Evolutionary conservation across 2,888 invertebrate genomes (phyloP), one percentile per base, ranked within the genome.

Genomic region (Orthosia cruda): DNA sequence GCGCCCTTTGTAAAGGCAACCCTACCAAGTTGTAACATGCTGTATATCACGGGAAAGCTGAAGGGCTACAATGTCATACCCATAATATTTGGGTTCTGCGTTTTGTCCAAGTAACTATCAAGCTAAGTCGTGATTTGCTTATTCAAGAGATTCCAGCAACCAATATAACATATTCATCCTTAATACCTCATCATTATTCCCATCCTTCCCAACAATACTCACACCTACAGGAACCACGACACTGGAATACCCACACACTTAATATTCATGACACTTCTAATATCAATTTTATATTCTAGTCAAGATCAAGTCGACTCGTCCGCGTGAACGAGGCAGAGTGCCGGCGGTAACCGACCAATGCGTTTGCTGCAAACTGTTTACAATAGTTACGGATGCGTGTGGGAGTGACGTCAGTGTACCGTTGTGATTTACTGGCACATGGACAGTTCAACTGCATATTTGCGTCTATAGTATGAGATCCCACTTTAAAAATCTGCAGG

Each of bases 361-460:
- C 72, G 59, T 71, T 77, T 68, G 76, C 86, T 85, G 88, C 85
- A 91, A 87, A 92, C 90, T 92, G 91, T 92, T 93, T 92, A 91
- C 91, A 90, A 84, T 89, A 89, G 87, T 77, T 86, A 83, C 88
- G 91, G 90, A 90, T 91, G 89, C 88, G 75, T 75, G 80, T 61
- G 55, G 74, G 89, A 88, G 86, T 87, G 88, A 89, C 88, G 87
- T 84, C 83, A 79, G 79, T 79, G 77, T 73, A 89, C 90, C 87
- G 91, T 89, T 89, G 87, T 86, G 80, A 87, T 85, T 82, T 74
- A 80, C 71, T 77, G 72, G 61, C 61, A 84, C 67, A 73, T 70
- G 77, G 50, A 74, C 71, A 64, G 84, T 74, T 71, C 71, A 58
- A 73, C 71, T 64, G 81, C 65, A 80, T 84, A 74, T 64, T 74